Evolutionary conservation across 2,888 invertebrate species (phyloP).

Genomic region (Allophyes oxyacanthae): DNA sequence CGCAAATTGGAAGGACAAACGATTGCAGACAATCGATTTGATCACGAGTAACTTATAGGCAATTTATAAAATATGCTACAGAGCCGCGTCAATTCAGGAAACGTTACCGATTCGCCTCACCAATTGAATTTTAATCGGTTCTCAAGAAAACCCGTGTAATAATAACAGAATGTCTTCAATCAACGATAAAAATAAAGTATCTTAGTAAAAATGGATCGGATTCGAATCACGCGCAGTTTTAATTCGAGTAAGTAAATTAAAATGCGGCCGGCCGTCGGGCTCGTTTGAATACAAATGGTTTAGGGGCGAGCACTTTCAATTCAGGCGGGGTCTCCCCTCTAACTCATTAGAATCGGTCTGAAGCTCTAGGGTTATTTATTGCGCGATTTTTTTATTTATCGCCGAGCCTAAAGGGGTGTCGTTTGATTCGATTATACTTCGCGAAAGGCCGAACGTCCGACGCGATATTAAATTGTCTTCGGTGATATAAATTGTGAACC

Average conservation of each 20-base stretch:
- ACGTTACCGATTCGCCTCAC: slow-evolving; percentile 56
- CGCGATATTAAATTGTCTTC: slow-evolving; percentile 67
- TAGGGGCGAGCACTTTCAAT: slow-evolving; percentile 80
- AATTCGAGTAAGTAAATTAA: slow-evolving; percentile 89
- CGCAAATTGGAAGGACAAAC: slow-evolving; percentile 74
- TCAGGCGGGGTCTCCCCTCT: slow-evolving; percentile 65
- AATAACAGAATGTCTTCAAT: slow-evolving; percentile 82
- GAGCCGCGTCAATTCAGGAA: slow-evolving; percentile 58
- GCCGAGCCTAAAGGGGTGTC: slow-evolving; percentile 71
- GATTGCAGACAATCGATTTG: slow-evolving; percentile 70
- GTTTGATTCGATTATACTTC: slow-evolving; percentile 71
- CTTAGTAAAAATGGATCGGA: slow-evolving; percentile 75
- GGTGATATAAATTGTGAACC: slow-evolving; percentile 63
- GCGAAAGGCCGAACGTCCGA: slow-evolving; percentile 58
- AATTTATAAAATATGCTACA: slow-evolving; percentile 75
- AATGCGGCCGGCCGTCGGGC: slow-evolving; percentile 79
- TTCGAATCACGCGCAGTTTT: slow-evolving; percentile 87
- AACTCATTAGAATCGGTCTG: slow-evolving; percentile 79
- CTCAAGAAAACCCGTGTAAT: slow-evolving; percentile 60
- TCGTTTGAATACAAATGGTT: slow-evolving; percentile 88
- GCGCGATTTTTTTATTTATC: slow-evolving; percentile 75
- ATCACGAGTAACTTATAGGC: slow-evolving; percentile 71
- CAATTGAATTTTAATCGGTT: slow-evolving; percentile 64
- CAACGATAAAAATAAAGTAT: slow-evolving; percentile 86
- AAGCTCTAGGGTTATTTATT: slow-evolving; percentile 77